phyloP scores from a whole-genome alignment of 2,113 vertebrate species.

The Eira barbara region DNA sequence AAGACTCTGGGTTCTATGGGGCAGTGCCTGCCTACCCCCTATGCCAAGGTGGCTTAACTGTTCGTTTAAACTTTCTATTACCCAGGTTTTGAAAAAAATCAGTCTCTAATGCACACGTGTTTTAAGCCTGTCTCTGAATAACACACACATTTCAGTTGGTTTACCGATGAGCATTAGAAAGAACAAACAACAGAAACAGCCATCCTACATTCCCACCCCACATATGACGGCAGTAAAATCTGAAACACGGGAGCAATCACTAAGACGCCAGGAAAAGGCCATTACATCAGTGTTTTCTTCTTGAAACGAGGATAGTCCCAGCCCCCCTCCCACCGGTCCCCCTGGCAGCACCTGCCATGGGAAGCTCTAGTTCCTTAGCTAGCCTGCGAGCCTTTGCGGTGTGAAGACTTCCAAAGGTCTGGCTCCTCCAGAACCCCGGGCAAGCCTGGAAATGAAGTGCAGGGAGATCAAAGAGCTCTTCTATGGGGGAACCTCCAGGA shows the following conservation, averaged over 20 bases:
- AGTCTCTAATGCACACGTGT: not conserved
- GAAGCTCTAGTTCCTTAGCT: not conserved
- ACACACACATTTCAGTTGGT: not conserved
- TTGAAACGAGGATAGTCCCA: not conserved
- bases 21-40: rapidly evolving
- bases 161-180: not conserved
- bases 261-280: not conserved
- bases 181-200: not conserved
- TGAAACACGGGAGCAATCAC: not conserved
- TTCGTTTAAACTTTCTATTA: not conserved
- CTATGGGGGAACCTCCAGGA: rapidly evolving
- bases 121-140: not conserved
- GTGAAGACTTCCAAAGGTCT: not conserved
- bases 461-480: not conserved
- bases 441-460: rapidly evolving
- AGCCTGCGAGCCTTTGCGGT: not conserved
- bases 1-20: not conserved
- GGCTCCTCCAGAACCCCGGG: not conserved
- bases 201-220: rapidly evolving
- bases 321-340: rapidly evolving
- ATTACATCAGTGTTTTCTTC: not conserved
- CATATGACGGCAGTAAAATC: not conserved
- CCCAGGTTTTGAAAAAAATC: not conserved
- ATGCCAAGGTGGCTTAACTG: not conserved
- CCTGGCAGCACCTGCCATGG: not conserved